Evolutionary conservation across 2,797 vertebrate genomes (phyloP).

Genomic region (Sparidentex hasta): DNA sequence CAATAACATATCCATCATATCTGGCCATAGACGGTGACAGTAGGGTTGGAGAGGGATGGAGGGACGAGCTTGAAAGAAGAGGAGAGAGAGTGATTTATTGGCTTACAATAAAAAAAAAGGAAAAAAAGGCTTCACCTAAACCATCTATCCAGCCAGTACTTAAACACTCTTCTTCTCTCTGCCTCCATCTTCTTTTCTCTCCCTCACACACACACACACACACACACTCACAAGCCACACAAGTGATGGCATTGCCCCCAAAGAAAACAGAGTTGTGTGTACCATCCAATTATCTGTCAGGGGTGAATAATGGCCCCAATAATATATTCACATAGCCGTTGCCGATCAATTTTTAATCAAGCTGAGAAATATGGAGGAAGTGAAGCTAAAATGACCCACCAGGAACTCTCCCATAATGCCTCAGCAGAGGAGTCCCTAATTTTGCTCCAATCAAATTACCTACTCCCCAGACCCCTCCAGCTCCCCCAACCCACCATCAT

Average conservation of each 20-base stretch:
- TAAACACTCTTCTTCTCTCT: slow-evolving; percentile 49
- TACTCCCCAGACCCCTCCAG: slow-evolving; percentile 86
- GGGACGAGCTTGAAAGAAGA: slow-evolving; percentile 60
- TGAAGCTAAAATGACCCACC: slow-evolving; percentile 98
- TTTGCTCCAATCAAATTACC: slow-evolving; percentile 99
- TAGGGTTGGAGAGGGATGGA: slow-evolving; percentile 53
- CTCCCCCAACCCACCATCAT: slow-evolving; percentile 16
- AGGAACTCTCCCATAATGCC: slow-evolving; percentile 95
- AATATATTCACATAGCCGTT: slow-evolving; percentile 99
- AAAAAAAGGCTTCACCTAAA: slow-evolving; percentile 61
- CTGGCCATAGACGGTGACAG: slow-evolving; percentile 54
- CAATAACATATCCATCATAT: slow-evolving; percentile 75
- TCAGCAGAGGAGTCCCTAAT: slow-evolving; percentile 94
- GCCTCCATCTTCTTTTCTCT: slow-evolving; percentile 44
- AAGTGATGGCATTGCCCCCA: slow-evolving; percentile 93
- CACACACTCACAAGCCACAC: slow-evolving; percentile 35
- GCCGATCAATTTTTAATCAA: slow-evolving; percentile 99
- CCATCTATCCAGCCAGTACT: slow-evolving; percentile 50
- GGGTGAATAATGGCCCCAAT: slow-evolving; percentile 99
- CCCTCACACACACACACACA: slow-evolving; percentile 5
- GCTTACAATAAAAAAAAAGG: slow-evolving; percentile 54
- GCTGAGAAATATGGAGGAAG: slow-evolving; percentile 99
- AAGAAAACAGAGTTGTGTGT: slow-evolving; percentile 99
- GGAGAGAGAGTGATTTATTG: slow-evolving; percentile 65
- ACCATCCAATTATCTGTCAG: slow-evolving; percentile 98